Base-by-base conservation (phyloP, 1,140 invertebrate genomes). In the Dysdera silvatica region DNA sequence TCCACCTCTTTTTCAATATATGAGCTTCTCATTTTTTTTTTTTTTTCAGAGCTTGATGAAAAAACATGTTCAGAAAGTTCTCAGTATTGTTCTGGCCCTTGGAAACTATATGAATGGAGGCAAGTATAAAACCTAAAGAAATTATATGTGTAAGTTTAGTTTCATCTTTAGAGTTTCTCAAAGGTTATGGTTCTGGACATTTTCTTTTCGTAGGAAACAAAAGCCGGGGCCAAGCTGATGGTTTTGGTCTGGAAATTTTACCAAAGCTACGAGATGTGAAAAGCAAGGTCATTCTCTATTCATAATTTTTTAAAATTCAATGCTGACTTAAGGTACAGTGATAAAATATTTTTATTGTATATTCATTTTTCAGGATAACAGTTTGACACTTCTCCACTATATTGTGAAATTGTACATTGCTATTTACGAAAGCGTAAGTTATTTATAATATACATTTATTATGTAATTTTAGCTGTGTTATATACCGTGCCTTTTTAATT, bases 41-140 rank as follows among this genome's bases (percentile, higher is more conserved):
- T 54, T 61, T 57, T 82, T 81, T 54, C 74, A 88, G 80, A 86
- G 84, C 71, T 74, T 97, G 7, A 83, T 84, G 35, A 89, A 83
- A 55, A 81, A 83, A 69, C 80, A 83, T 53, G 76, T 98, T 7
- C 90, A 91, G 75, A 82, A 83, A 67, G 82, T 97, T 4, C 85
- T 97, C 71, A 85, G 89, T 1, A 83, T 97, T 16, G 92, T 98
- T 64, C 76, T 98, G 43, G 89, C 92, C 0, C 78, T 95, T 32
- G 95, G 94, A 61, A 97, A 98, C 76, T 97, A 95, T 66, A 97
- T 97, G 94, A 97, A 98, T 73, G 94, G 92, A 48, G 94, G 92
- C 5, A 71, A 65, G 61, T 61, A 33, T 20, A 24, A 1, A n/a
- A n/a, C 33, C 12, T 10, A 16, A 1, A 28, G 29, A 52, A 32